Evolutionary conservation across 30 jellyfish, hydroid and myxozoan genomes (phyloP).

Genomic region (Mastigias papua): DNA sequence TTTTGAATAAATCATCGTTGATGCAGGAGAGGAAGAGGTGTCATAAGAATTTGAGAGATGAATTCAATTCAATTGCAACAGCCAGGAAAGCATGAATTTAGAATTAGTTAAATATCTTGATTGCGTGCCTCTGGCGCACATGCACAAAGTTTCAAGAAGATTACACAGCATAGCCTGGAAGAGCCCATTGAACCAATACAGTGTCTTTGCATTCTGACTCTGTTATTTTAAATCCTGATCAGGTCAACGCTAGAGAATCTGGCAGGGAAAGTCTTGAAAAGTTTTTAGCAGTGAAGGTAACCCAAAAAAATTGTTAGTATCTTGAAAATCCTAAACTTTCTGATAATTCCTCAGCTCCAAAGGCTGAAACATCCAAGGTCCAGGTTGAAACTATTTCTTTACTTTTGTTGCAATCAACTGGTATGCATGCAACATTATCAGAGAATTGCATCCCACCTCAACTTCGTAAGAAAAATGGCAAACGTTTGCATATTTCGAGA

Average conservation of each 20-base stretch:
- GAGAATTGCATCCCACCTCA: constrained; percentile 37
- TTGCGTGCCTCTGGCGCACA: constrained; percentile 49
- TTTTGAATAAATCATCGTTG: constrained; percentile 47
- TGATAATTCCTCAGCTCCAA: constrained; percentile 9
- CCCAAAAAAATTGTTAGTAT: constrained; percentile 19
- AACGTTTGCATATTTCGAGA: constrained; percentile 45
- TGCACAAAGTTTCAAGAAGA: background rate
- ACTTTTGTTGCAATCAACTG: constrained; percentile 51
- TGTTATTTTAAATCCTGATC: constrained; percentile 18
- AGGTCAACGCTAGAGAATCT: constrained; percentile 1
- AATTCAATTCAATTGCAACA: constrained; percentile 16
- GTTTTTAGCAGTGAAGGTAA: constrained; percentile 50
- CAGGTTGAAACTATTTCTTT: constrained; percentile 58
- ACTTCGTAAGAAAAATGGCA: constrained; percentile 53
- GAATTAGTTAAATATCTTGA: constrained; percentile 3
- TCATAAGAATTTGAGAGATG: constrained; percentile 33
- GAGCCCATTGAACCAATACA: background rate
- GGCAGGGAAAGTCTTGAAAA: constrained; percentile 30
- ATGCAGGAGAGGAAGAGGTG: constrained; percentile 39
- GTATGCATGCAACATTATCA: constrained; percentile 56
- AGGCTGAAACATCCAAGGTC: background rate
- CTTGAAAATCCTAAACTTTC: constrained; percentile 27
- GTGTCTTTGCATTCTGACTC: constrained; percentile 3
- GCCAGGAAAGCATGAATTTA: constrained; percentile 17
- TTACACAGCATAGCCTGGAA: background rate